Evolutionary conservation across 2,888 invertebrate genomes (phyloP), one percentile per base, ranked within the genome.

Genomic region (Drosophila kokeensis): DNA sequence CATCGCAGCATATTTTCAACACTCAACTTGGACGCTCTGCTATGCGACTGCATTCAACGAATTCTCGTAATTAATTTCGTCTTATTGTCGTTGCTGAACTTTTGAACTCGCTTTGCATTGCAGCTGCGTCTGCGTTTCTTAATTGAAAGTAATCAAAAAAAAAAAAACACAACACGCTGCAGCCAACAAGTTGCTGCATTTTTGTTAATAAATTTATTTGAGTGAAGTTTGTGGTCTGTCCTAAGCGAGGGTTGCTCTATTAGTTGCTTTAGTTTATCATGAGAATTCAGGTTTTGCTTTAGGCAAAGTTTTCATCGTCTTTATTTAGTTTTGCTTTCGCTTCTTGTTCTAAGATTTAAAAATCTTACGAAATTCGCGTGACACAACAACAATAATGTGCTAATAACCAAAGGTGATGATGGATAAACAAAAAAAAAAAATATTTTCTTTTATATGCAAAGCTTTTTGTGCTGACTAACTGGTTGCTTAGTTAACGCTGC

Each of bases 81-180:
- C 52, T 32, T 50, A 59, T 53, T 57, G 29, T 50, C 61, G 4
- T 24, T 64, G 74, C 36, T 75, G 69, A 81, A 66, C 82, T 83
- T 65, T 72, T 73, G 75, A 79, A 83, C 83, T 71, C 70, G 34
- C 40, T 45, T 27, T 68, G 57, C 72, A 27, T 45, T 24, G 53
- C 57, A 38, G 30, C 57, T 57, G 57, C 67, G 60, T 63, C 40
- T 64, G 42, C 24, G 15, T n/a, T 72, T 63, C 27, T 76, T 67
- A 83, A 86, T 83, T 83, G 65, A 65, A 73, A 52, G 53, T 73
- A 83, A 83, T 86, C 72, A 77, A 73, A 45, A 40, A 21, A 6
- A 36, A 15, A 15, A 36, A 32, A 32, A 10, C 24, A n/a, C 42
- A 13, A n/a, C 4, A 40, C 48, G 48, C 64, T 50, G 65, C 62